These are phyloP conservation scores for Mythimna vitellina DNA, from an alignment of 2,888 invertebrate species.

Conservation along the genomic window DNA sequence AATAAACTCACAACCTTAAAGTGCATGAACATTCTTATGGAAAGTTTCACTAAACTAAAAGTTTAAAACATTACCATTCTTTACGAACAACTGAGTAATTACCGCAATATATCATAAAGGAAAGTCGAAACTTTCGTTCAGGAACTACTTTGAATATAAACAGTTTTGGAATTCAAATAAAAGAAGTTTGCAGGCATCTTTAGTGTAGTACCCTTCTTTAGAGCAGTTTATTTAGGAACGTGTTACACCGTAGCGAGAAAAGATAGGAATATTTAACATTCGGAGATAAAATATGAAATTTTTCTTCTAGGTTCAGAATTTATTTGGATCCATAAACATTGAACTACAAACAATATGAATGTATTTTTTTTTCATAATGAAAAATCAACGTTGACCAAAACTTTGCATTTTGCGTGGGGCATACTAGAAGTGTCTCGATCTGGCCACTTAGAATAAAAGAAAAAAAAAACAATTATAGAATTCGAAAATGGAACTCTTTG, in stretches of 20 bases:
- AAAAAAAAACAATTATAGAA: too few species aligned
- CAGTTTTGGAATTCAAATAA: conserved; percentile 70
- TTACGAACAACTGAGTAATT: conserved; percentile 52
- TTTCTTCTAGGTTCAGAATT: too few species aligned
- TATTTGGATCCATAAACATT: too few species aligned
- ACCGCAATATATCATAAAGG: conserved; percentile 60
- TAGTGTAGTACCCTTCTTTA: conserved; percentile 56
- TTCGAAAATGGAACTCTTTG: too few species aligned
- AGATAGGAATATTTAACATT: not conserved
- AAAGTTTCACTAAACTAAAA: conserved; percentile 25
- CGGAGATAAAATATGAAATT: not conserved
- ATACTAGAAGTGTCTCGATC: too few species aligned
- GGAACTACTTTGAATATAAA: conserved; percentile 68
- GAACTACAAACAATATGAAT: too few species aligned
- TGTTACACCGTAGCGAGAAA: conserved; percentile 42
- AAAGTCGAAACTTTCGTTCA: conserved; percentile 61
- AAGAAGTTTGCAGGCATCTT: conserved; percentile 63
- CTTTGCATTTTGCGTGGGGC: too few species aligned
- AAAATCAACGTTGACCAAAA: too few species aligned
- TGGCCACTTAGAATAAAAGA: too few species aligned
- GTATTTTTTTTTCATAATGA: too few species aligned
- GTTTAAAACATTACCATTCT: conserved; percentile 41
- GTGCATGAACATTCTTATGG: conserved; percentile 20
- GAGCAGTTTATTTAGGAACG: conserved; percentile 39
- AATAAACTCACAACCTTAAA: not conserved